Base-by-base conservation (phyloP, 2,113 vertebrate genomes). In the Cebus imitator region DNA sequence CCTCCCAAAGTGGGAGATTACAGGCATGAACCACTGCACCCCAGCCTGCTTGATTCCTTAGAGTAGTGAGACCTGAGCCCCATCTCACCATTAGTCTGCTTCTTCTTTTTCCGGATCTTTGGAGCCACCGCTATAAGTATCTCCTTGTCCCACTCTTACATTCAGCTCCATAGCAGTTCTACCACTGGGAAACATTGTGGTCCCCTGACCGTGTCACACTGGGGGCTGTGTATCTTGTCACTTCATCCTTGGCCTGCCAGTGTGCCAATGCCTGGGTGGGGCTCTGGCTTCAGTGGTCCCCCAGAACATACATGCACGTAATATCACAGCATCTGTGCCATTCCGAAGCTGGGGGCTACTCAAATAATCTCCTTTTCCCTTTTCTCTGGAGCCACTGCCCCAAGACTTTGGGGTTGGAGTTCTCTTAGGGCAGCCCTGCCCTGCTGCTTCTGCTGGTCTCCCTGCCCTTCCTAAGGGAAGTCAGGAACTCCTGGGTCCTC, bases 221-320 rank as follows among this genome's bases (percentile, higher is more conserved):
- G 55, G 0, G 58, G 18, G 23, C 37, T 32, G 35, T 73, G 61
- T 35, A 40, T 21, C 61, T 87, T 23, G 61, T 45, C 32, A 5
- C 27, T 1, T 43, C 40, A 0, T 58, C n/a, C 45, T 52, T 96
- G 68, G 87, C 92, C 64, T 94, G 96, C 64, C 80, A 70, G 11
- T 96, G 95, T 90, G 87, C 94, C 81, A 91, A 87, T 37, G 90
- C 87, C 25, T 94, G 96, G 76, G 37, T 96, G 48, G 84, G 30
- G 37, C 80, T 27, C 7, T 92, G 97, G 92, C 8, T 92, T n/a
- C 57, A 93, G 64, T 2, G 3, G 61, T 50, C 81, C 43, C 45
- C 87, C 30, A 72, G 84, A 52, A 92, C 87, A 17, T 81, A 92
- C 4, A 12, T 43, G 35, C 10, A 64, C 5, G 20, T 30, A 10